Evolutionary conservation across 2,888 invertebrate genomes (phyloP).

Genomic region (Timema podura): DNA sequence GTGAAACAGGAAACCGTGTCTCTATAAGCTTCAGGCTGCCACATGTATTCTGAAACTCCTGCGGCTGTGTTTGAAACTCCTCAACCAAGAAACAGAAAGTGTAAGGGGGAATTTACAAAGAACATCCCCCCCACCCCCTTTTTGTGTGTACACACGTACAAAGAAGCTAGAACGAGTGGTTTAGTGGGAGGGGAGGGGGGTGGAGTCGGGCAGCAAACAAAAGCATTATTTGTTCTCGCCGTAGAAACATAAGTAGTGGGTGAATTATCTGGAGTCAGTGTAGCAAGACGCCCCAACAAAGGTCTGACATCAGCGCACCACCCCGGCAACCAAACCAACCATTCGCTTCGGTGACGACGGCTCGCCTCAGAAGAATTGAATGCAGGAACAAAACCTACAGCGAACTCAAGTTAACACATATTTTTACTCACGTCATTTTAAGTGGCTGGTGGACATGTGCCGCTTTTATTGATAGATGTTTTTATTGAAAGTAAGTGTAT

Average conservation of each 20-base stretch:
- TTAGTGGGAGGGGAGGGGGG: not conserved
- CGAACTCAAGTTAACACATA: no score
- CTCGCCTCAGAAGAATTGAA: no score
- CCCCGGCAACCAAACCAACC: no score
- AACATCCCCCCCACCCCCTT: not conserved
- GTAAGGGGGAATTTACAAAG: slow-evolving; percentile 4
- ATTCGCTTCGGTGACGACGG: no score
- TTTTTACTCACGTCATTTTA: no score
- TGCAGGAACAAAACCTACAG: no score
- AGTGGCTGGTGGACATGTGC: no score
- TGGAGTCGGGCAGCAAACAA: slow-evolving; percentile 5
- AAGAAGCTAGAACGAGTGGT: slow-evolving; percentile 14
- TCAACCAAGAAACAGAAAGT: slow-evolving; percentile 6
- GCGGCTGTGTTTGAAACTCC: slow-evolving; percentile 4
- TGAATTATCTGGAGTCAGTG: slow-evolving; percentile 16
- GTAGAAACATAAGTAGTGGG: slow-evolving; percentile 20
- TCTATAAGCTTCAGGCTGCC: not conserved
- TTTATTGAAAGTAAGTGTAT: no score
- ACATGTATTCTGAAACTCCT: not conserved
- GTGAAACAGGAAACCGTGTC: no score
- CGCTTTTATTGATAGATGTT: no score
- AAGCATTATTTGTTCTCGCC: slow-evolving; percentile 24
- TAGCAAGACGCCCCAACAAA: slow-evolving; percentile 14
- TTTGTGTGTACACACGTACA: not conserved
- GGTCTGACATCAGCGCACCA: not conserved